Percentiles rank a stretch among this genome's conserved stretches.
Conservation (phyloP, 2,888 invertebrate genomes). For the Thumatha senex region DNA sequence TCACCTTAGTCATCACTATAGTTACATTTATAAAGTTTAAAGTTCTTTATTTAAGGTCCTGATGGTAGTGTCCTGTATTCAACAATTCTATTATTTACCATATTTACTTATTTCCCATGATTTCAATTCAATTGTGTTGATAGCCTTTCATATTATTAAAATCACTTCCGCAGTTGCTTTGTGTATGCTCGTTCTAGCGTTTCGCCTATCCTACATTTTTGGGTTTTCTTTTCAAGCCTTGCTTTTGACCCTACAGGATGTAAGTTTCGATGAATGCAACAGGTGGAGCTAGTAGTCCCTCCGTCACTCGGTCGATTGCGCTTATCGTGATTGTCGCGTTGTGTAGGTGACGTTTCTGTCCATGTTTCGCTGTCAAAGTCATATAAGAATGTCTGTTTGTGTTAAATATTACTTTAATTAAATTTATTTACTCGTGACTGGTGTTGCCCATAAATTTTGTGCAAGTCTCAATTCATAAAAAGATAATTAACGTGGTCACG, state of each 20-base stretch:
- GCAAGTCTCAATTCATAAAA: slow-evolving; percentile 31
- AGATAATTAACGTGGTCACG: slow-evolving; percentile 56
- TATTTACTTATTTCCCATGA: slow-evolving; percentile 32
- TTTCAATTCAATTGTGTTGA: slow-evolving; percentile 42
- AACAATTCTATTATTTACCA: no score
- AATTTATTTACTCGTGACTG: slow-evolving; percentile 41
- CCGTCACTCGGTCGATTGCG: slow-evolving; percentile 54
- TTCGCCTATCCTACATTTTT: slow-evolving; percentile 68
- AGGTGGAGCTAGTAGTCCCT: slow-evolving; percentile 73
- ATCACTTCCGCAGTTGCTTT: slow-evolving; percentile 67
- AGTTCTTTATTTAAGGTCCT: neutral
- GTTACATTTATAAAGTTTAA: neutral
- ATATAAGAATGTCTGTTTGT: slow-evolving; percentile 57
- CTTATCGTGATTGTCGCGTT: slow-evolving; percentile 45
- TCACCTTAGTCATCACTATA: no score
- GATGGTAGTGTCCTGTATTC: neutral
- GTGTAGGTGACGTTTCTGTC: slow-evolving; percentile 68
- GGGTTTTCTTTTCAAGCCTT: slow-evolving; percentile 57
- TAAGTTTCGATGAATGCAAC: slow-evolving; percentile 55
- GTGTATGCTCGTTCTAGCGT: slow-evolving; percentile 66
- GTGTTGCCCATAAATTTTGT: slow-evolving; percentile 39
- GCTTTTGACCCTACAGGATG: slow-evolving; percentile 63
- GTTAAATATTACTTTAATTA: slow-evolving; percentile 51
- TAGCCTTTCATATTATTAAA: slow-evolving; percentile 52
- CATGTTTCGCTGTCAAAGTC: slow-evolving; percentile 69